phyloP scores from a whole-genome alignment of 1,140 invertebrate species.

The Lasioglossum albipes region DNA sequence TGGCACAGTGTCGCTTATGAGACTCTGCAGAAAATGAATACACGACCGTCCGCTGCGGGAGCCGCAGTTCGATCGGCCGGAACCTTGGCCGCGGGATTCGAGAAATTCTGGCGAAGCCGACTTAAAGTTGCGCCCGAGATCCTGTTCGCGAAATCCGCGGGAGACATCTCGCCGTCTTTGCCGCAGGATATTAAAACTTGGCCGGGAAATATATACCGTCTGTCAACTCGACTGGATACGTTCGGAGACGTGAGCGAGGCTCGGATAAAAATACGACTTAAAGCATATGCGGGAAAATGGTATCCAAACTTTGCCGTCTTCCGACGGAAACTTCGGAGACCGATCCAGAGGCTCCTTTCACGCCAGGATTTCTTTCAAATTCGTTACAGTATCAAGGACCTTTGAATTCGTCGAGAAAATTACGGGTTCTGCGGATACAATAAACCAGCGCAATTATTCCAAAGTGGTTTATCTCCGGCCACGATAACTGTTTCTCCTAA shows the following conservation, averaged over 20 bases:
- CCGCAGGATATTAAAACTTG: slow-evolving; percentile 57
- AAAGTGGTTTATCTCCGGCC: slow-evolving; percentile 16
- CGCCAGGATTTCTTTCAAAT: too few species aligned
- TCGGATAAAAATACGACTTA: slow-evolving; percentile 42
- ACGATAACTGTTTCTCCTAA: slow-evolving; percentile 8
- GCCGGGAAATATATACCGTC: slow-evolving; percentile 13
- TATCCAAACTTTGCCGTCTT: slow-evolving; percentile 2
- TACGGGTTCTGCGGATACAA: too few species aligned
- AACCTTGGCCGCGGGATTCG: slow-evolving; percentile 8
- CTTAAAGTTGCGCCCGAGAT: slow-evolving; percentile 46
- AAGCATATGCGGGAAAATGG: background rate
- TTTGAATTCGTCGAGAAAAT: too few species aligned
- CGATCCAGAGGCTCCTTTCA: too few species aligned
- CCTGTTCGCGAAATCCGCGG: slow-evolving; percentile 32
- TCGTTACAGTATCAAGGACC: background rate
- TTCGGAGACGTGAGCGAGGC: slow-evolving; percentile 8
- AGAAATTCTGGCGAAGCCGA: slow-evolving; percentile 30
- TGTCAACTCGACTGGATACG: slow-evolving; percentile 19
- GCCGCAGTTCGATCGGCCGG: background rate
- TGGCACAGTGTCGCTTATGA: too few species aligned
- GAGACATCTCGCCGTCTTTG: slow-evolving; percentile 18
- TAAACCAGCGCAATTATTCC: slow-evolving; percentile 3
- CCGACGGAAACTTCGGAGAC: too few species aligned
- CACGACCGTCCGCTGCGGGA: too few species aligned
- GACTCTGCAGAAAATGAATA: too few species aligned